These are phyloP conservation scores for Aphidius gifuensis DNA, from an alignment of 1,140 invertebrate genomes.

Conservation along the genomic window DNA sequence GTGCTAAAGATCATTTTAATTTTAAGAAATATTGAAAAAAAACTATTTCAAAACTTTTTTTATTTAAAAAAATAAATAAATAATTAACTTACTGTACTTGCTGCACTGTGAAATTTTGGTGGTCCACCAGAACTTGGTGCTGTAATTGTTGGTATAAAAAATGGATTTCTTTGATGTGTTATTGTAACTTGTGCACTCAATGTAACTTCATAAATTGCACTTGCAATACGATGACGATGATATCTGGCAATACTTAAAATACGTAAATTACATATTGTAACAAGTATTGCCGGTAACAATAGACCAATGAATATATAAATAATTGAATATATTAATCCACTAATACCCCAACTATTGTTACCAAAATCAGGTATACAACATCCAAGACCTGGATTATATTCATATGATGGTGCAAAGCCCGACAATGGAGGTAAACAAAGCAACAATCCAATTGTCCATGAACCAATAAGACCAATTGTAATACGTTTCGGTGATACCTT, in stretches of 20 bases:
- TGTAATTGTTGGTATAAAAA: slow-evolving; percentile 62
- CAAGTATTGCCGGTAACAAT: slow-evolving; percentile 64
- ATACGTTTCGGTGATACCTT: slow-evolving; percentile 65
- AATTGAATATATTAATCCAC: slow-evolving; percentile 61
- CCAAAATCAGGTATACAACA: slow-evolving; percentile 68
- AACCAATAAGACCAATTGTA: slow-evolving; percentile 48
- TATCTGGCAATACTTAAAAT: slow-evolving; percentile 77
- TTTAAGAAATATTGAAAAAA: too few species aligned
- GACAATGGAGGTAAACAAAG: slow-evolving; percentile 52
- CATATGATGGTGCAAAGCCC: slow-evolving; percentile 49
- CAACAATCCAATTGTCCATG: slow-evolving; percentile 54
- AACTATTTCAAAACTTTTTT: too few species aligned
- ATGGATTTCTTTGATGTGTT: slow-evolving; percentile 75
- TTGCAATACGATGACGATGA: slow-evolving; percentile 78
- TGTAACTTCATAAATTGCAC: slow-evolving; percentile 81
- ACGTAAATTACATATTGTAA: slow-evolving; percentile 70
- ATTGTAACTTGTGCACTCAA: slow-evolving; percentile 79
- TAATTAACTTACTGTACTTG: slow-evolving; percentile 58
- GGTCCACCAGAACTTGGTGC: slow-evolving; percentile 57
- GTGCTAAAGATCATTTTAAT: too few species aligned
- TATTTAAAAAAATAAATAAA: too few species aligned
- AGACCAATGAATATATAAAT: slow-evolving; percentile 66
- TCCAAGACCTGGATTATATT: slow-evolving; percentile 59
- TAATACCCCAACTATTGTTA: slow-evolving; percentile 51
- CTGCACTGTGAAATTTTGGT: slow-evolving; percentile 63